Evolutionary conservation across 2,113 vertebrate species (phyloP).

Genomic region (Eurypyga helias): DNA sequence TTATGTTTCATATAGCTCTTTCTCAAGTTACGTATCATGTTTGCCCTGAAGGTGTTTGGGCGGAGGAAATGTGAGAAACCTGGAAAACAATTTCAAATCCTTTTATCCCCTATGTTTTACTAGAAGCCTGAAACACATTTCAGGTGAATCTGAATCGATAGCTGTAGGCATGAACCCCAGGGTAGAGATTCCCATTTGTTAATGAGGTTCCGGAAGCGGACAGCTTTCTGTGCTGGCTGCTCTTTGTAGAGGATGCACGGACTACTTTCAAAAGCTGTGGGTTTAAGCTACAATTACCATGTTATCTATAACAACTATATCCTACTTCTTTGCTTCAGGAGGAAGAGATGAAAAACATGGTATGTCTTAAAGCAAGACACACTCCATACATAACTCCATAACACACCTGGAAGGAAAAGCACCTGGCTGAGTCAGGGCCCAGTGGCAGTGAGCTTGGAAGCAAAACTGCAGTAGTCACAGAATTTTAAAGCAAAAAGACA

Average conservation of each 20-base stretch:
- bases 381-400: not conserved
- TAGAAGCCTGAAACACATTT: not conserved
- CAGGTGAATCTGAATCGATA: not conserved
- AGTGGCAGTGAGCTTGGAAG: not conserved
- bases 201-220: not conserved
- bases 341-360: not conserved
- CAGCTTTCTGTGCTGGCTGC: not conserved
- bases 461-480: not conserved
- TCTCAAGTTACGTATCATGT: not conserved
- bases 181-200: not conserved
- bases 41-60: not conserved
- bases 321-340: not conserved
- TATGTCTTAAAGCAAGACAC: not conserved
- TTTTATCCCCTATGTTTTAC: not conserved
- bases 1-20: not conserved
- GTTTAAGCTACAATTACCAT: not conserved
- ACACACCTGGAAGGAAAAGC: not conserved
- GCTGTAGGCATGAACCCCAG: not conserved
- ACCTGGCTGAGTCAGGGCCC: accelerated
- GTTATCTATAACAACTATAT: not conserved
- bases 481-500: not conserved
- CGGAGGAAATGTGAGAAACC: not conserved
- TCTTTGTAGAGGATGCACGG: not conserved
- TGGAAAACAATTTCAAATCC: not conserved
- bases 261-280: not conserved